Evolutionary conservation across 2,797 vertebrate species (phyloP), one percentile per base, ranked within the genome.

Genomic region (Myripristis jacobus): DNA sequence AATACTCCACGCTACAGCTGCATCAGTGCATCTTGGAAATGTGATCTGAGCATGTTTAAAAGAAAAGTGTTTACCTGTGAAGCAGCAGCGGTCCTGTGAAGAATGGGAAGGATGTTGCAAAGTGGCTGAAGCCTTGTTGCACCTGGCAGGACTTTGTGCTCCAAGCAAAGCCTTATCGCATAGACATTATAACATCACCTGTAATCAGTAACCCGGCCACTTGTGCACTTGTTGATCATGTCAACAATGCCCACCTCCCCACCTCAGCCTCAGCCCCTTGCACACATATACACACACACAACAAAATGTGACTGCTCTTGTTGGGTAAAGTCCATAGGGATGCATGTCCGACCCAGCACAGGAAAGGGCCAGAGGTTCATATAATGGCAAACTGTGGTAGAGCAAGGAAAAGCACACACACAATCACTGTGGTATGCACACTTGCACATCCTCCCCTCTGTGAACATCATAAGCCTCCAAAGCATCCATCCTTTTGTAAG

Each of bases 201-300:
- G 76, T 93, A 92, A 94, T 94, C 82, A 94, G 93, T 94, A 93
- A 94, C 90, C 73, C 63, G 59, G 56, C 25, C 66, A 69, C 66
- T 88, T 78, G 77, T 77, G 70, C 38, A 61, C 75, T 80, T 87
- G 70, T 75, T 91, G 85, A 92, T 91, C 73, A 70, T 80, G 87
- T 92, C 85, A 91, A 87, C 78, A 88, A 68, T 13, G 8, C 50
- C 50, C 24, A 22, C 47, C 66, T 63, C 66, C 21, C 62, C 25
- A 48, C 25, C 57, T 27, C 18, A 34, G 21, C 22, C 22, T 18
- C 1, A 2, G 46, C 29, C 66, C 21, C n/a, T 53, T 4, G 46
- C 58, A 52, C 34, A 8, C 38, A 27, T 6, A 46, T 36, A 59
- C 21, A 38, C 38, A 36, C 41, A 66, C 66, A 55, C 55, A 71